phyloP scores from a whole-genome alignment of 2,113 vertebrate species.

The Craseonycteris thonglongyai region DNA sequence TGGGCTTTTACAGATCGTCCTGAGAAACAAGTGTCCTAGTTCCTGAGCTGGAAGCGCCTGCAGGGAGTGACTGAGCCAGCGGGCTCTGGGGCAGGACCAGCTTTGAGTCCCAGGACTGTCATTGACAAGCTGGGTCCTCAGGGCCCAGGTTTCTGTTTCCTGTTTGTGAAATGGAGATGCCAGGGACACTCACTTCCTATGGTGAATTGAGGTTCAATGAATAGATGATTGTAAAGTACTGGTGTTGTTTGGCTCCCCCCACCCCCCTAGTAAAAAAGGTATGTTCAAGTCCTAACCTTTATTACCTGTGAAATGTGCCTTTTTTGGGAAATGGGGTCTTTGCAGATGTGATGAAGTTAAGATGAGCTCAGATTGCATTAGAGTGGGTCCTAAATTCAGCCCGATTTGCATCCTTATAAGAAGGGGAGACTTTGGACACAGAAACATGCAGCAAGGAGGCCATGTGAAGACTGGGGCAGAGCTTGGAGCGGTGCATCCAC shows the following conservation, averaged over 20 bases:
- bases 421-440: neutral
- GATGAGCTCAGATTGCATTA: neutral
- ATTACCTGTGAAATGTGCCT: rapidly evolving
- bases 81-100: neutral
- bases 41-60: neutral
- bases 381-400: neutral
- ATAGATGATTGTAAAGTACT: neutral
- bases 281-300: neutral
- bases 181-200: neutral
- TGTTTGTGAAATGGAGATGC: neutral
- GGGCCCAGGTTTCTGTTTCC: neutral
- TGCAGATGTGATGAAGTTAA: neutral
- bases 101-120: neutral
- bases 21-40: neutral
- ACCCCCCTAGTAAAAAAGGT: neutral
- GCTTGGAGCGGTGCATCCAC: rapidly evolving
- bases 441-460: neutral
- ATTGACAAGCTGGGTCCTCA: neutral
- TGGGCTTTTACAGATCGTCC: neutral
- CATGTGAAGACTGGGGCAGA: neutral
- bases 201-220: no score
- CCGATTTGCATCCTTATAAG: neutral
- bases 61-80: rapidly evolving
- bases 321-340: neutral
- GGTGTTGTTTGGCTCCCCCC: neutral